phyloP scores from a whole-genome alignment of 2,888 invertebrate species.

The Oconnorella tubifera region DNA sequence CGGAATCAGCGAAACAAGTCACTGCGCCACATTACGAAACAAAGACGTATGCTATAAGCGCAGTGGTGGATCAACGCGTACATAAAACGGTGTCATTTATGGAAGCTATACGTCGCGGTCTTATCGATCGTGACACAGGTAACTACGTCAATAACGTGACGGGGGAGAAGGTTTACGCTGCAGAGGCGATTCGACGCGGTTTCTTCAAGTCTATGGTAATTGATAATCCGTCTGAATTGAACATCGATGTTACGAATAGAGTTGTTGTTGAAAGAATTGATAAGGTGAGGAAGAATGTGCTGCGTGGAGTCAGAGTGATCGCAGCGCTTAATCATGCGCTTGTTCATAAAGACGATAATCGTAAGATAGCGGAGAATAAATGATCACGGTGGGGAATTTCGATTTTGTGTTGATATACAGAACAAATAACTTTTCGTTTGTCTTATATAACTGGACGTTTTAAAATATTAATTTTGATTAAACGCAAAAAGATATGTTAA shows the following conservation, averaged over 20 bases:
- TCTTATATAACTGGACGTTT: too few relatives aligned
- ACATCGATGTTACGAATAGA: conserved; percentile 48
- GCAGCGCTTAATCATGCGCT: conserved; percentile 9
- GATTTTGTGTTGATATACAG: too few relatives aligned
- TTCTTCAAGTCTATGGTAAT: conserved; percentile 39
- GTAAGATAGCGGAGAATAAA: too few relatives aligned
- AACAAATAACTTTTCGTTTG: too few relatives aligned
- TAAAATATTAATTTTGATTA: too few relatives aligned
- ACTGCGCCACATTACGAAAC: conserved; percentile 7
- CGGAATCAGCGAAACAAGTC: neutral
- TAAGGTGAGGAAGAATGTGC: conserved; percentile 40
- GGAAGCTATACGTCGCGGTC: conserved; percentile 30
- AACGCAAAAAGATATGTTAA: too few relatives aligned
- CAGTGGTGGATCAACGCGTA: conserved; percentile 35
- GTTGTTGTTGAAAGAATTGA: conserved; percentile 47
- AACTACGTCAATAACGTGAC: conserved; percentile 37
- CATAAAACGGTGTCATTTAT: conserved; percentile 29
- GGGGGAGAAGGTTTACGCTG: conserved; percentile 30
- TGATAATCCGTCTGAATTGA: conserved; percentile 43
- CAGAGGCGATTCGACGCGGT: conserved; percentile 34
- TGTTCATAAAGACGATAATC: too few relatives aligned
- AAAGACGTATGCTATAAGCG: conserved; percentile 35
- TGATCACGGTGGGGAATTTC: too few relatives aligned
- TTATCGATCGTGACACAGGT: conserved; percentile 35
- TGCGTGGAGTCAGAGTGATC: conserved; percentile 6